Conservation (phyloP, 2,888 invertebrate genomes). For the Uloborus plumipes region DNA sequence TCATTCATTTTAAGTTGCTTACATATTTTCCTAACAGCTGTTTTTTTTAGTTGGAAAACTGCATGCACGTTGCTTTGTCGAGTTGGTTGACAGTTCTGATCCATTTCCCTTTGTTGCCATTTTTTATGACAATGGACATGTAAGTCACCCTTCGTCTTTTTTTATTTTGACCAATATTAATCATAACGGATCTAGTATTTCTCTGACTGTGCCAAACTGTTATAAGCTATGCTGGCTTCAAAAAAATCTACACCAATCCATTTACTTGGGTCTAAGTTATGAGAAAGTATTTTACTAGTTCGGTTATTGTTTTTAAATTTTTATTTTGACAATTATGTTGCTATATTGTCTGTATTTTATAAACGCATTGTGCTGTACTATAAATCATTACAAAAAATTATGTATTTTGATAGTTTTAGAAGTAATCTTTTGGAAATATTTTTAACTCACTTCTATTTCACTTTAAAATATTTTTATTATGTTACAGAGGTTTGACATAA, state of each 20-base stretch:
- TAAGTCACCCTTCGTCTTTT: constrained; percentile 18
- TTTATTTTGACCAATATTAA: not conserved
- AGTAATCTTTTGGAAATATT: not conserved
- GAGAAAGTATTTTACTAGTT: too few species aligned
- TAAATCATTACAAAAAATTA: too few species aligned
- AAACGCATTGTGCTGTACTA: too few species aligned
- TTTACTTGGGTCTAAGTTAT: too few species aligned
- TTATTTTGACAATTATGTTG: too few species aligned
- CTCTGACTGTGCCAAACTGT: too few species aligned
- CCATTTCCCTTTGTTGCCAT: constrained; percentile 46
- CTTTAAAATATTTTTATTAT: not conserved
- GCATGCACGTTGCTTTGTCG: constrained; percentile 46
- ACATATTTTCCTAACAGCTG: not conserved
- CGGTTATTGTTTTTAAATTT: too few species aligned
- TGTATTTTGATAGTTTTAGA: not conserved
- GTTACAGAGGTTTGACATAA: constrained; percentile 35
- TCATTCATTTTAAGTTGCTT: not conserved
- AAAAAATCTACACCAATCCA: too few species aligned
- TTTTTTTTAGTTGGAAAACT: constrained; percentile 42
- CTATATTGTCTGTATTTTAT: too few species aligned
- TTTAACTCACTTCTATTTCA: not conserved
- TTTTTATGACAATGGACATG: constrained; percentile 46
- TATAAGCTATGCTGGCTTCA: too few species aligned
- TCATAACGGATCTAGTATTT: not conserved
- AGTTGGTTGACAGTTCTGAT: constrained; percentile 49